Conservation (phyloP, 2,888 invertebrate species). For the Catocala nupta region DNA sequence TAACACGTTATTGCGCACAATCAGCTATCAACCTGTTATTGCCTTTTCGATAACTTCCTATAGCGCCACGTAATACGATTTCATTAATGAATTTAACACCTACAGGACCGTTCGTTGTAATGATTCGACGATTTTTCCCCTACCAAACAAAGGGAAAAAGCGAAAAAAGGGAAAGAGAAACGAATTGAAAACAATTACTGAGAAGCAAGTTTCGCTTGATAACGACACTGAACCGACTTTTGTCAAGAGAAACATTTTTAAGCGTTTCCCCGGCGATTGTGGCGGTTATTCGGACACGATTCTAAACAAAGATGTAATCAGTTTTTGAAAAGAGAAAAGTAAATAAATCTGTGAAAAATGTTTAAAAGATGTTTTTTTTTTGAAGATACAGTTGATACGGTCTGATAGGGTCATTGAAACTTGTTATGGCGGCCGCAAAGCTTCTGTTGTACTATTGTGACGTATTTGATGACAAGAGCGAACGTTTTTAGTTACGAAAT, state of each 20-base stretch:
- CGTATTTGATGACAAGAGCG: background rate
- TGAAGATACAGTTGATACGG: conserved; percentile 15
- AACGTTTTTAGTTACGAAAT: background rate
- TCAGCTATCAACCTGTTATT: conserved; percentile 41
- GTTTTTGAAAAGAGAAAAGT: conserved; percentile 35
- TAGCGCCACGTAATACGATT: conserved; percentile 47
- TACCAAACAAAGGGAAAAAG: conserved; percentile 55
- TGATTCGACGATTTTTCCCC: conserved; percentile 50
- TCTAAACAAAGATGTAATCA: conserved; percentile 44
- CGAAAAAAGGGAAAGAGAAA: conserved; percentile 46
- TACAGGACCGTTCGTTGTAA: conserved; percentile 42
- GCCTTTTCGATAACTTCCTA: conserved; percentile 45
- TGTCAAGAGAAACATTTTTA: conserved; percentile 63
- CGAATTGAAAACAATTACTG: conserved; percentile 79
- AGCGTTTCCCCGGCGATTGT: conserved; percentile 54
- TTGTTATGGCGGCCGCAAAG: background rate
- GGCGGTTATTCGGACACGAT: conserved; percentile 41
- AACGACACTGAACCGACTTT: conserved; percentile 67
- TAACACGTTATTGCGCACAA: conserved; percentile 28
- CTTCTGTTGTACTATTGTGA: background rate
- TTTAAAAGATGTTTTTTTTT: conserved; percentile 14
- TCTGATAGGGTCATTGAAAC: conserved; percentile 6
- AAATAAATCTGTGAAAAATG: conserved; percentile 43
- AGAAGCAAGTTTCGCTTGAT: conserved; percentile 71
- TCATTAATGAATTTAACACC: conserved; percentile 55